Evolutionary conservation across 2,888 invertebrate genomes (phyloP).

Genomic region (Sinodicranocentrus sp.): DNA sequence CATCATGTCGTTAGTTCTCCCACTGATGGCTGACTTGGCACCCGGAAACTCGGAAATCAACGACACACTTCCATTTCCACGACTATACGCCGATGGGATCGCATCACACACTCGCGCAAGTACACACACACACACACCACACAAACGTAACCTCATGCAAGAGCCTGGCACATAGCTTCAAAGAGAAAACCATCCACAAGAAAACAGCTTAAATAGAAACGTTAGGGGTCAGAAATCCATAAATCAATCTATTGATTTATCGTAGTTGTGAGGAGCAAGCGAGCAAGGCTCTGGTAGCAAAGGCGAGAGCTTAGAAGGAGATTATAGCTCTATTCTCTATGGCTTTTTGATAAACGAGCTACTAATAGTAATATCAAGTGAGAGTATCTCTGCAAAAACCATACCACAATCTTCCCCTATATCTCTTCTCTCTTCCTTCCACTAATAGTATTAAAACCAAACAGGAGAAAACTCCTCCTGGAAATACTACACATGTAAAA

Average conservation of each 20-base stretch:
- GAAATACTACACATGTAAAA: slow-evolving; percentile 13
- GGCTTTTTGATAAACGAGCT: slow-evolving; percentile 75
- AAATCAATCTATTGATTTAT: slow-evolving; percentile 77
- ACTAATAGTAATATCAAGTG: slow-evolving; percentile 63
- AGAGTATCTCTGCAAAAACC: slow-evolving; percentile 25
- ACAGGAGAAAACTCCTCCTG: background rate
- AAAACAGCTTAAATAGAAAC: slow-evolving; percentile 61
- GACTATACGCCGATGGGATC: slow-evolving; percentile 54
- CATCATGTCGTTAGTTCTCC: slow-evolving; percentile 15
- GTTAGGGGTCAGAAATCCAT: slow-evolving; percentile 75
- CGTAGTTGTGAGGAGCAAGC: slow-evolving; percentile 64
- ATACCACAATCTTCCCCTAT: too few relatives aligned
- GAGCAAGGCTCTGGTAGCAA: slow-evolving; percentile 3
- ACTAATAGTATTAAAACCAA: slow-evolving; percentile 7
- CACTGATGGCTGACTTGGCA: slow-evolving; percentile 60
- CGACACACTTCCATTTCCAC: slow-evolving; percentile 59
- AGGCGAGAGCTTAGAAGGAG: slow-evolving; percentile 55
- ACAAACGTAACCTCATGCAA: background rate
- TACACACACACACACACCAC: slow-evolving; percentile 2
- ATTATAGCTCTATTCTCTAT: slow-evolving; percentile 62
- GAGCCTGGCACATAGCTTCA: background rate
- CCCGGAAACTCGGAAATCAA: slow-evolving; percentile 64
- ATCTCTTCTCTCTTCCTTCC: background rate
- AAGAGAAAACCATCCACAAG: slow-evolving; percentile 47
- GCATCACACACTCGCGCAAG: slow-evolving; percentile 60